These are phyloP conservation scores for Benitochromis conjunctus DNA, from an alignment of 2,113 vertebrate genomes.

Conservation along the genomic window DNA sequence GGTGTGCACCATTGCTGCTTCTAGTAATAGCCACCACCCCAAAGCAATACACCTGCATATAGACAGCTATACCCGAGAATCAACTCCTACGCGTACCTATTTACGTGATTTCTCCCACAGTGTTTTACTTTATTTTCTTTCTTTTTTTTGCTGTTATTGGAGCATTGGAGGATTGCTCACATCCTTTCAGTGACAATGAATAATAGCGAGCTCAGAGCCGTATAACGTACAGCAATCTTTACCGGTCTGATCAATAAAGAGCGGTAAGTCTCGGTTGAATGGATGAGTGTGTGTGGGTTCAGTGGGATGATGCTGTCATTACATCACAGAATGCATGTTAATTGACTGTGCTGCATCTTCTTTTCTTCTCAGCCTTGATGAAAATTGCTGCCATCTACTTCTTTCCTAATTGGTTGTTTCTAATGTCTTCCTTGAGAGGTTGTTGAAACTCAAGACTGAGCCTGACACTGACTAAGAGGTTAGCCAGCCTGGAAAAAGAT, in stretches of 20 bases:
- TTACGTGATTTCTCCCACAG: neutral
- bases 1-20: neutral
- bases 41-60: neutral
- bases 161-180: too few relatives aligned
- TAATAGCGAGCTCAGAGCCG: neutral
- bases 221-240: conserved; percentile 11
- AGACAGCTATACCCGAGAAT: neutral
- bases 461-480: neutral
- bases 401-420: conserved; percentile 8
- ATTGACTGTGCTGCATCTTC: neutral
- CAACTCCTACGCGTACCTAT: neutral
- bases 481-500: neutral
- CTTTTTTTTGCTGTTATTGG: neutral
- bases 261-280: conserved; percentile 18
- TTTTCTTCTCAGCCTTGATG: conserved; percentile 5
- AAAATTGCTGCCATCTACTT: neutral
- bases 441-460: neutral
- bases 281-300: conserved; percentile 37
- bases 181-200: conserved; percentile 1
- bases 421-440: neutral
- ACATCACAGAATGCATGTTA: conserved; percentile 17
- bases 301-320: conserved; percentile 6
- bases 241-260: conserved; percentile 36
- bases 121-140: neutral
- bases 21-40: neutral